A percentile compares a stretch with the other conserved stretches of the same genome.
Conservation (phyloP, 2,888 invertebrate genomes). For the Leptarthrus brevirostris region DNA sequence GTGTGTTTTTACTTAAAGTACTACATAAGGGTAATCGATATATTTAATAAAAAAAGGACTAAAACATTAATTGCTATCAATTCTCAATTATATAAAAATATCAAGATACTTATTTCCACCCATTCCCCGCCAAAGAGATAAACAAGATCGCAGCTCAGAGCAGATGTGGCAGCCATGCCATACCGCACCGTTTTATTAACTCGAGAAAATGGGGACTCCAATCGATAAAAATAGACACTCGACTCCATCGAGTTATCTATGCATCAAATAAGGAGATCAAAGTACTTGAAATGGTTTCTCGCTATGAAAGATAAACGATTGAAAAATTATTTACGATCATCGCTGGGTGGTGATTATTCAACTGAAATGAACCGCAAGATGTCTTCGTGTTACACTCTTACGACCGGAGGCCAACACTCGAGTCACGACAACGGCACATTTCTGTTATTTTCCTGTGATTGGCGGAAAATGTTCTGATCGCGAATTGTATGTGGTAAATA, state of each 20-base stretch:
- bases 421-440: constrained; percentile 27
- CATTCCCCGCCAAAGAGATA: too few relatives aligned
- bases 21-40: too few relatives aligned
- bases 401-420: constrained; percentile 34
- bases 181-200: background rate
- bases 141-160: too few relatives aligned
- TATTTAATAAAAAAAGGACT: too few relatives aligned
- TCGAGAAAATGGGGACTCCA: background rate
- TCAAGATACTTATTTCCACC: too few relatives aligned
- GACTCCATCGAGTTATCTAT: background rate
- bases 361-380: constrained; percentile 35
- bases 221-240: background rate
- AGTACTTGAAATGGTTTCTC: constrained; percentile 28
- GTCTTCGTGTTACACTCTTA: constrained; percentile 25
- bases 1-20: too few relatives aligned
- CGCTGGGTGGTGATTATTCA: constrained; percentile 33
- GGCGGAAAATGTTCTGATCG: background rate
- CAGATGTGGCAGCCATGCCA: too few relatives aligned
- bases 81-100: too few relatives aligned
- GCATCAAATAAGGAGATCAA: constrained; percentile 32
- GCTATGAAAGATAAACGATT: constrained; percentile 11
- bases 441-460: constrained; percentile 13
- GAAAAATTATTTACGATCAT: constrained; percentile 19
- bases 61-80: too few relatives aligned
- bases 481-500: background rate